Evolutionary conservation across 2,888 invertebrate genomes (phyloP).

Genomic region (Lepidochrysops patricia): DNA sequence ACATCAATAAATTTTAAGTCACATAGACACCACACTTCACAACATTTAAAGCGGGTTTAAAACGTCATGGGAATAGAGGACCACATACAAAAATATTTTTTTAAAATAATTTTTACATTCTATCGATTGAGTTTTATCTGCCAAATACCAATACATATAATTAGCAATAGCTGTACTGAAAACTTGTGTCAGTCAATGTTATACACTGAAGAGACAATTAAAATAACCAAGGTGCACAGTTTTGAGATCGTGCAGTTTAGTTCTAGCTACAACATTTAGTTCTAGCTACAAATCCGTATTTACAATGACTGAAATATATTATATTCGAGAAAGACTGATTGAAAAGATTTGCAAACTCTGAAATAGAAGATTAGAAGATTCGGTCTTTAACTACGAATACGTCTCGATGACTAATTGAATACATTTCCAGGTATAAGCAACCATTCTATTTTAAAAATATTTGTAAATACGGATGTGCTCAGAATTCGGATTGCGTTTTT

Average conservation of each 20-base stretch:
- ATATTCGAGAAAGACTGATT: neutral
- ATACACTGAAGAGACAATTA: neutral
- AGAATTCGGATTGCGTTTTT: no score
- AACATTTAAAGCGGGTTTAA: constrained; percentile 1
- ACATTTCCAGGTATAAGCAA: neutral
- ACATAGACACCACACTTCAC: constrained; percentile 8
- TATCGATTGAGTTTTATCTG: neutral
- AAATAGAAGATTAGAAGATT: neutral
- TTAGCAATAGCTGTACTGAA: neutral
- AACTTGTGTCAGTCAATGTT: neutral
- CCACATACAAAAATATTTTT: neutral
- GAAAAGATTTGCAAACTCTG: neutral
- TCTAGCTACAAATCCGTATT: neutral
- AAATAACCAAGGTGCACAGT: neutral
- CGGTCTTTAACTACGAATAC: neutral
- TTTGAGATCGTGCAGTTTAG: neutral
- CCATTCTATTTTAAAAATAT: neutral
- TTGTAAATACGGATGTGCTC: neutral
- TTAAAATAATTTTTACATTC: neutral
- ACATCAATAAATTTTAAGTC: neutral
- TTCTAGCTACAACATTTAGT: neutral
- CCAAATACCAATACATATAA: neutral
- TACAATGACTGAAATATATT: neutral
- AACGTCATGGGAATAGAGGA: neutral
- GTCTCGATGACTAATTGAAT: neutral